Evolutionary conservation across 23 tunicate species (phyloP).

Genomic region (Styela plicata): DNA sequence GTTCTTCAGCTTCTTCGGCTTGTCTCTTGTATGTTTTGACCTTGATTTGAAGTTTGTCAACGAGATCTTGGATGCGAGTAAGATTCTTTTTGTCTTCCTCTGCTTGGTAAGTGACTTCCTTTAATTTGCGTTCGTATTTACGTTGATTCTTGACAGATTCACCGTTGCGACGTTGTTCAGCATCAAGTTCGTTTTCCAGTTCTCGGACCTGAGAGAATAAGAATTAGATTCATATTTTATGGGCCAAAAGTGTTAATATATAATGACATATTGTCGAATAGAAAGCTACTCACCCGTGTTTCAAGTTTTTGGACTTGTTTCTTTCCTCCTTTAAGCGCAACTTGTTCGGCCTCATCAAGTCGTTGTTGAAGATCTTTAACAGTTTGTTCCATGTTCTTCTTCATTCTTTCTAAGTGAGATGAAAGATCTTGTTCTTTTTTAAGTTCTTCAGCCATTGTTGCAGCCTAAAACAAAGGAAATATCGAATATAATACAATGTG

Average conservation of each 20-base stretch:
- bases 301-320: constrained; percentile 46
- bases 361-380: constrained; percentile 93
- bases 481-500: no score
- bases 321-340: constrained; percentile 80
- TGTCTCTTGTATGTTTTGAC: constrained; percentile 99
- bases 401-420: constrained; percentile 40
- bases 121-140: constrained; percentile 66
- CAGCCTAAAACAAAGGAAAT: constrained; percentile 48
- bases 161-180: constrained; percentile 87
- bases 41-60: constrained; percentile 85
- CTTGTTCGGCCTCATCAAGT: constrained; percentile 95
- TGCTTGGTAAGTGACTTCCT: constrained; percentile 65
- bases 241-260: no score
- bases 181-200: constrained; percentile 91
- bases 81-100: constrained; percentile 97
- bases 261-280: no score
- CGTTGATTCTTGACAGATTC: constrained; percentile 76
- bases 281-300: constrained; percentile 25
- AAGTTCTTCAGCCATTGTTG: constrained; percentile 89
- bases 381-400: constrained; percentile 81
- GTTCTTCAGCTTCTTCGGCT: constrained; percentile 94
- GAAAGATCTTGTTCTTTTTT: constrained; percentile 48
- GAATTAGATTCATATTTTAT: not conserved
- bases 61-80: constrained; percentile 88
- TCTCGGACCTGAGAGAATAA: constrained; percentile 73